phyloP scores from a whole-genome alignment of 2,797 vertebrate genomes.

The Agapornis canus region DNA sequence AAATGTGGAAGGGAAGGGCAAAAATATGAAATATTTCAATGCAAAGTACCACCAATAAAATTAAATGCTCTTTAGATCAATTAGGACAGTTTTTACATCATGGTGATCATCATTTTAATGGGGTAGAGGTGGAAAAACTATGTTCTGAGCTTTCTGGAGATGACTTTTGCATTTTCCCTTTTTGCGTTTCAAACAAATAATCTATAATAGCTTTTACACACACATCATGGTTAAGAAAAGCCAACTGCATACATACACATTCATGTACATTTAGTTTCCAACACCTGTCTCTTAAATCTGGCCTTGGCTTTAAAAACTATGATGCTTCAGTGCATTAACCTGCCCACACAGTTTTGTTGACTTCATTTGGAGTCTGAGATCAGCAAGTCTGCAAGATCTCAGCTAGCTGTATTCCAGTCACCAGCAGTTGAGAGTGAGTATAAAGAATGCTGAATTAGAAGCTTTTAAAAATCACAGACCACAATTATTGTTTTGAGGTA shows the following conservation, averaged over 20 bases:
- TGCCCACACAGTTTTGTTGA: background rate
- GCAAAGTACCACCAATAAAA: background rate
- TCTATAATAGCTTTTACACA: background rate
- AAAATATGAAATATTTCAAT: background rate
- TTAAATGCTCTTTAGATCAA: background rate
- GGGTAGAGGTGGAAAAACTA: background rate
- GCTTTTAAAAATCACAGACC: background rate
- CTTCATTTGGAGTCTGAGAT: background rate
- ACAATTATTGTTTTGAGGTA: background rate
- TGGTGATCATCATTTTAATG: background rate
- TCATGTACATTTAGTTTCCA: background rate
- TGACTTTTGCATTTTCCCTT: accelerated
- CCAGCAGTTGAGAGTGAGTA: background rate
- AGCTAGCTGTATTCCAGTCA: background rate
- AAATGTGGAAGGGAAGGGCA: background rate
- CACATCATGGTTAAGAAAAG: background rate
- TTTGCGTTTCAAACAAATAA: background rate
- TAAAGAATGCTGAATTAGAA: background rate
- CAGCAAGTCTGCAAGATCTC: background rate
- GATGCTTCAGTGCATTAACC: background rate
- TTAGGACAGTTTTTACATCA: background rate
- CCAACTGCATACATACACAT: background rate
- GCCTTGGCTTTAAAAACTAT: background rate
- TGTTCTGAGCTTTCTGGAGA: background rate
- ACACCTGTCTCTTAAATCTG: background rate